Percentiles rank a stretch among this genome's conserved stretches.
phyloP scores from a whole-genome alignment of 2,113 vertebrate species.

The Lethenteron reissneri region DNA sequence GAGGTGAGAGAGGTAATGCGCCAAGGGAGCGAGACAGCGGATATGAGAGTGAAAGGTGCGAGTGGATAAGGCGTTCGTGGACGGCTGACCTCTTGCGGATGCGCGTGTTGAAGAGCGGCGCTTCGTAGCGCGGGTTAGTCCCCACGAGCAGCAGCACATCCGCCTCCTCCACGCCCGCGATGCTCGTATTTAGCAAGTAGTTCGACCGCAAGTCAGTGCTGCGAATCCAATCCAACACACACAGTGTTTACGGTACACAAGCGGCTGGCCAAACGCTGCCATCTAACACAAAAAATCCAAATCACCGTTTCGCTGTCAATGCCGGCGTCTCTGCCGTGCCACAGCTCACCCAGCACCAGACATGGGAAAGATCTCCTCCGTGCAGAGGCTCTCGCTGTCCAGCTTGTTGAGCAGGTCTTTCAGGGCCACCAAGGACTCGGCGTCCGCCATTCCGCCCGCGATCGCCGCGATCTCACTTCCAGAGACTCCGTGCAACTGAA shows the following conservation, averaged over 20 bases:
- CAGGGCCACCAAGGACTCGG: slow-evolving; percentile 60
- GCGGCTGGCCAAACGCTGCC: background rate
- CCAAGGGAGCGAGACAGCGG: too few species aligned
- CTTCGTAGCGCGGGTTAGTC: slow-evolving; percentile 86
- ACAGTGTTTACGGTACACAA: background rate
- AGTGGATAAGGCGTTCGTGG: too few species aligned
- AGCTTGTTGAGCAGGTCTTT: slow-evolving; percentile 74
- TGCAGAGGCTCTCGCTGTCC: slow-evolving; percentile 65
- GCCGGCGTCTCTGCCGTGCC: background rate
- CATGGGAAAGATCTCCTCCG: slow-evolving; percentile 76
- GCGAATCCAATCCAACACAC: slow-evolving; percentile 6
- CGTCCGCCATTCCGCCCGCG: slow-evolving; percentile 71
- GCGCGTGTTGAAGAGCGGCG: slow-evolving; percentile 75
- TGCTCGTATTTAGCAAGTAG: slow-evolving; percentile 77
- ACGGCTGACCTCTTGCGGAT: slow-evolving; percentile 68
- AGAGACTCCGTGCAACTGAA: slow-evolving; percentile 52
- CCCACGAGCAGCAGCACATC: slow-evolving; percentile 68
- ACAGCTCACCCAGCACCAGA: slow-evolving; percentile 57
- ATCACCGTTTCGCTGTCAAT: too few species aligned
- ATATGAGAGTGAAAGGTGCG: too few species aligned
- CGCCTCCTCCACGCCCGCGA: slow-evolving; percentile 67
- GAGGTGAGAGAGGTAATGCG: too few species aligned
- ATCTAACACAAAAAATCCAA: too few species aligned
- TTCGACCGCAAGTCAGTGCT: slow-evolving; percentile 75
- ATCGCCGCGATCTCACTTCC: slow-evolving; percentile 51